Percentiles rank a stretch among this genome's conserved stretches.
Evolutionary conservation across 1,140 invertebrate species (phyloP).

Genomic region (Mactra quadrangularis): DNA sequence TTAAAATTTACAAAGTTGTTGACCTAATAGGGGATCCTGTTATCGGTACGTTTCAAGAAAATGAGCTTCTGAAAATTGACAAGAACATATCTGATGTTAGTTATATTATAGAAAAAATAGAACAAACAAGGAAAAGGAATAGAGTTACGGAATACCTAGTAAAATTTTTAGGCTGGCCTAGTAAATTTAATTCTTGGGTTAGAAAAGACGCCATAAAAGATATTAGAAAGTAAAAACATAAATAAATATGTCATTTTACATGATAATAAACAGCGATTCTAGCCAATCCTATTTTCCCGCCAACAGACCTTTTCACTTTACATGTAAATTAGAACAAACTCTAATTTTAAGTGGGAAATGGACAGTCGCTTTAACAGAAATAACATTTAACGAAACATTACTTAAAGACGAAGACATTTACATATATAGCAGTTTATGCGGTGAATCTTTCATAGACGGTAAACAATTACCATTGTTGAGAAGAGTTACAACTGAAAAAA

Average conservation of each 20-base stretch:
- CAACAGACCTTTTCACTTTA: conserved; percentile 9
- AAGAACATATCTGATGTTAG: not conserved
- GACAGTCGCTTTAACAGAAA: not conserved
- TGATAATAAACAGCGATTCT: conserved; percentile 13
- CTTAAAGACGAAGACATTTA: not conserved
- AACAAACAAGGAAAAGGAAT: conserved; percentile 27
- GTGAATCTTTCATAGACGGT: not conserved
- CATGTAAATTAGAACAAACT: not conserved
- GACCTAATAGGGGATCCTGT: conserved; percentile 40
- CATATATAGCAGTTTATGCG: not conserved
- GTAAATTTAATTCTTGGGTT: conserved; percentile 65
- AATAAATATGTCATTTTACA: too few relatives aligned
- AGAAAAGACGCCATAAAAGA: too few relatives aligned
- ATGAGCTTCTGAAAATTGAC: conserved; percentile 32
- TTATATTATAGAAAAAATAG: not conserved
- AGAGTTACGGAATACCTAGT: conserved; percentile 53
- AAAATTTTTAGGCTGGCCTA: conserved; percentile 58
- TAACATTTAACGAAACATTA: not conserved
- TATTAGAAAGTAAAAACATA: too few relatives aligned
- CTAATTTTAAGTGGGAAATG: not conserved
- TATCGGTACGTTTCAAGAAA: conserved; percentile 58
- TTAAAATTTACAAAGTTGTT: conserved; percentile 51
- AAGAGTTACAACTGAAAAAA: not conserved
- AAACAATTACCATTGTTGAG: not conserved
- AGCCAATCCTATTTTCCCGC: conserved; percentile 7